Evolutionary conservation across 2,888 invertebrate genomes (phyloP).

Genomic region (Oasisia sp.): DNA sequence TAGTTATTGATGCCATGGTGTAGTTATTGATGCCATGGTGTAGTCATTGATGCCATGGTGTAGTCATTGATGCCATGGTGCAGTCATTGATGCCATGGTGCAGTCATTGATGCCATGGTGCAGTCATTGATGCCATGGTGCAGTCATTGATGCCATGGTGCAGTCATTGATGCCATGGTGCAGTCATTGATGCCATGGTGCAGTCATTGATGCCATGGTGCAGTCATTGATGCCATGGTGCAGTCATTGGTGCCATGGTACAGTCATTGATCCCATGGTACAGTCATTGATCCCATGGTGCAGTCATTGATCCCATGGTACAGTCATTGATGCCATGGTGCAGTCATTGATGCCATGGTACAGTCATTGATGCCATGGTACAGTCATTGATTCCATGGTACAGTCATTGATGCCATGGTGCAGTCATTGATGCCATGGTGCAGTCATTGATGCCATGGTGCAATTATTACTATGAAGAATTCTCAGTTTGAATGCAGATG

Average conservation of each 20-base stretch:
- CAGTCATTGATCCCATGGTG: background rate
- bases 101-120: background rate
- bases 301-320: background rate
- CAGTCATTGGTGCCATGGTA: background rate
- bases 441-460: background rate
- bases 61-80: no score
- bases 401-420: background rate
- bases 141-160: background rate
- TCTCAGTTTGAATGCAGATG: background rate
- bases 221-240: background rate
- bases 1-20: no score
- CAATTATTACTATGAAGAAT: background rate
- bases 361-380: background rate
- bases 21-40: no score
- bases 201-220: background rate
- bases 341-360: background rate
- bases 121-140: background rate
- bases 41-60: no score
- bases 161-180: background rate
- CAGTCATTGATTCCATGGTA: background rate
- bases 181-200: background rate
- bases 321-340: no score
- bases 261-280: background rate
- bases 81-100: no score
- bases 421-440: background rate